These are phyloP conservation scores for Pseudeuparius sepicola DNA, from an alignment of 2,888 invertebrate genomes.

Conservation along the genomic window DNA sequence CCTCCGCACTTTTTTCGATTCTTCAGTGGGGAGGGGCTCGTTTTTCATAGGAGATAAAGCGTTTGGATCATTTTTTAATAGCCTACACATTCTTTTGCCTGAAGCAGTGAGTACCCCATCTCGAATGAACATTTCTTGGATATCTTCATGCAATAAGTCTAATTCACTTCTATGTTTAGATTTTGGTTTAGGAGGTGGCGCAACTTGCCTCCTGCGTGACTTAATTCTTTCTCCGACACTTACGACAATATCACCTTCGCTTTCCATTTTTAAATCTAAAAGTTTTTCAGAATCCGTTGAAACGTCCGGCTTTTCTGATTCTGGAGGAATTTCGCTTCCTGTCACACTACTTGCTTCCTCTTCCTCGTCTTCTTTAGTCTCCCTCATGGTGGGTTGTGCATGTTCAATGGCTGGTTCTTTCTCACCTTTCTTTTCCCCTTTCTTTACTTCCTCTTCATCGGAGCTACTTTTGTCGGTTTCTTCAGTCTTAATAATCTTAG, in stretches of 20 bases:
- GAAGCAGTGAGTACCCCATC: constrained; percentile 53
- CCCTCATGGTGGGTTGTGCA: too few species aligned
- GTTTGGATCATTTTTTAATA: constrained; percentile 36
- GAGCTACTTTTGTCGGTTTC: constrained; percentile 45
- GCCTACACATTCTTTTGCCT: constrained; percentile 54
- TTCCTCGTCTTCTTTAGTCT: constrained; percentile 14
- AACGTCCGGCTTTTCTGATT: background rate
- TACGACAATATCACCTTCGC: too few species aligned
- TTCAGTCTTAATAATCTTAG: constrained; percentile 47
- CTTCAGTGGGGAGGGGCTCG: constrained; percentile 9
- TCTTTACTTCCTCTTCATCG: constrained; percentile 26
- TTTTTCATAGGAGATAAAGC: constrained; percentile 17
- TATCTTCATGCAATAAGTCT: constrained; percentile 55
- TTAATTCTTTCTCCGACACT: constrained; percentile 27
- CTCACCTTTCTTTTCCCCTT: constrained; percentile 5
- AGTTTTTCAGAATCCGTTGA: background rate
- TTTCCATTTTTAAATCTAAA: too few species aligned
- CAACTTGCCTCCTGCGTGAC: constrained; percentile 21
- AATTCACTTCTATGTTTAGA: constrained; percentile 43
- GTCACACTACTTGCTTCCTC: constrained; percentile 1
- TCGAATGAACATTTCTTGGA: constrained; percentile 59
- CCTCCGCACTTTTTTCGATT: constrained; percentile 18
- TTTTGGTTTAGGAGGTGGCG: constrained; percentile 26
- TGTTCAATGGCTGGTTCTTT: too few species aligned
- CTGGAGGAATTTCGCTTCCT: constrained; percentile 17